Evolutionary conservation across 2,113 vertebrate species (phyloP).

Genomic region (Sorex fumeus): DNA sequence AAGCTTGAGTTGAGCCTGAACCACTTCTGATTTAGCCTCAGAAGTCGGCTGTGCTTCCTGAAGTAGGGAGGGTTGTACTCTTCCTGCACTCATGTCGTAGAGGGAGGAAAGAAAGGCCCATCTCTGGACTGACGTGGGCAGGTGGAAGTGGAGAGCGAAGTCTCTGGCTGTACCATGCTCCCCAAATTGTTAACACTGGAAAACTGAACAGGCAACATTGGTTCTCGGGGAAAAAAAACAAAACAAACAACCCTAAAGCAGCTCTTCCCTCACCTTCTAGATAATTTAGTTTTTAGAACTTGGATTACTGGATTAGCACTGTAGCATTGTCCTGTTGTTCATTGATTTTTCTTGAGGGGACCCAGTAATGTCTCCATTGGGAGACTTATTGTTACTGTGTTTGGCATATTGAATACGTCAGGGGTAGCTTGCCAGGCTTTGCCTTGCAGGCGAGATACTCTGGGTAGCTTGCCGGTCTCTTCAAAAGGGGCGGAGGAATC

Average conservation of each 20-base stretch:
- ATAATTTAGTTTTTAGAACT: constrained; percentile 13
- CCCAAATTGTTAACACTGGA: not conserved
- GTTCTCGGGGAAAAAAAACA: not conserved
- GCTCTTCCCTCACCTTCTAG: not conserved
- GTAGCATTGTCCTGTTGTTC: no score
- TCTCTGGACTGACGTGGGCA: not conserved
- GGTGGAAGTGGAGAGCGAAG: not conserved
- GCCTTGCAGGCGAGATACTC: no score
- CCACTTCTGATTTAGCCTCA: not conserved
- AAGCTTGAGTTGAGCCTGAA: not conserved
- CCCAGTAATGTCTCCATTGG: no score
- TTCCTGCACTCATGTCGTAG: not conserved
- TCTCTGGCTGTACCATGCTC: not conserved
- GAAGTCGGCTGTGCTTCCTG: not conserved
- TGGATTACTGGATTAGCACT: no score
- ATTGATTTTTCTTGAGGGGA: no score
- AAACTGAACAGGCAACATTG: not conserved
- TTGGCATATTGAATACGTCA: no score
- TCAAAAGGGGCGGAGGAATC: no score
- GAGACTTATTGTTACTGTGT: no score
- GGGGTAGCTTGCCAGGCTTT: no score
- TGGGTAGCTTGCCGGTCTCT: no score
- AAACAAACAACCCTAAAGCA: not conserved
- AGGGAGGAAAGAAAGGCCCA: not conserved
- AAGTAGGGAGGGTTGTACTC: not conserved